Base-by-base conservation (phyloP, 2,888 invertebrate genomes). In the Diploptera punctata region DNA sequence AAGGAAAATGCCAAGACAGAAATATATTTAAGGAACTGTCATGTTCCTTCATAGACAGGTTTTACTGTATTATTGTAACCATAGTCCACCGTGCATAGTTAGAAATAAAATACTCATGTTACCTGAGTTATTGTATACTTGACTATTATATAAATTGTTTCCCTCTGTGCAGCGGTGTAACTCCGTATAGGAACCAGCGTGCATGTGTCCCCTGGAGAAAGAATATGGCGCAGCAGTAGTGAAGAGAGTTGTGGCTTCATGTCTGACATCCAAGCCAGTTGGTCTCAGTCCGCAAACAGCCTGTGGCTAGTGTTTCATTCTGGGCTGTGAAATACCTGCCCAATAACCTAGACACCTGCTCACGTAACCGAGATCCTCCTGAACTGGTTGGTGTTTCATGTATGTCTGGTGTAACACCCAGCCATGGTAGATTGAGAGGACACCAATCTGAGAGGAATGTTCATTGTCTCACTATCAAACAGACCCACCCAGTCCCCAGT, bases 131-230 rank as follows among this genome's bases (percentile, higher is more conserved):
- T 79, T 2, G 86, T 81, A 71, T 86, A 87, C 76, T 85, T 86
- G 7, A 85, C 83, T 5, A 87, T 81, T n/a, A n/a, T 44, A 86
- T 73, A 57, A n/a, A n/a, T n/a, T n/a, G n/a, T n/a, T n/a, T n/a
- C n/a, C n/a, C 80, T 83, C 54, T 79, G 79, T 9, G 71, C 70
- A 16, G 74, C 75, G 1, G 75, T 68, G 68, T 65, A n/a, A 72
- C 67, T 81, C 80, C 10, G 80, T 79, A 78, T 87, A 90, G 10
- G 88, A 85, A 3, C 89, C 91, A 0, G 91, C 88, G 80, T 91
- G n/a, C 90, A 78, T 92, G 92, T 0, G 91, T 89, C n/a, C 0
- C 92, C 92, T 1, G 91, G 91, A 92, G 85, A 75, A 91, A 87
- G 3, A n/a, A 91, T 79, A 72, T 87, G 84, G 13, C 85, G 82